These are phyloP conservation scores for Scomber scombrus DNA, from an alignment of 2,113 vertebrate species.

Conservation along the genomic window DNA sequence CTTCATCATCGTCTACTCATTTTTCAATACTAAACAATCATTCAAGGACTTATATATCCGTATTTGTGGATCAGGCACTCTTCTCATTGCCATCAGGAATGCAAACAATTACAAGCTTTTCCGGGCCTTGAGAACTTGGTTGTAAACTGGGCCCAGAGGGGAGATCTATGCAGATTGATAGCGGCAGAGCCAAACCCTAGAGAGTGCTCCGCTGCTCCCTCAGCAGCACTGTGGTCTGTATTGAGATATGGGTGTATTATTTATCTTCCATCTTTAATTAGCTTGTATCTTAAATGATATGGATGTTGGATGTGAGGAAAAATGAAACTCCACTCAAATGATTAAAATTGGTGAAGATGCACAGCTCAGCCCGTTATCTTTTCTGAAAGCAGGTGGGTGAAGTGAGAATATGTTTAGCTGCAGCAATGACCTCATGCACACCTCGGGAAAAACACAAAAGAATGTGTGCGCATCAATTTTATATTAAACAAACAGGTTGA, in stretches of 20 bases:
- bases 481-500: conserved; percentile 28
- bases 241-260: conserved; percentile 18
- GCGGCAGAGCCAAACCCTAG: conserved; percentile 26
- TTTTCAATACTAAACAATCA: too few relatives aligned
- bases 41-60: not conserved
- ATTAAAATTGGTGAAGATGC: conserved; percentile 29
- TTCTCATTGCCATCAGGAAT: conserved; percentile 32
- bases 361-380: conserved; percentile 33
- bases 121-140: conserved; percentile 20
- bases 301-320: conserved; percentile 43
- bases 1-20: not conserved
- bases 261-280: conserved; percentile 72
- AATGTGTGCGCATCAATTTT: not conserved
- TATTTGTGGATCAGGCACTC: conserved; percentile 13
- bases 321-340: conserved; percentile 24
- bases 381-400: not conserved
- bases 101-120: conserved; percentile 63
- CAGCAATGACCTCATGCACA: conserved; percentile 12
- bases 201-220: conserved; percentile 32
- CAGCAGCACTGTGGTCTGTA: conserved; percentile 36
- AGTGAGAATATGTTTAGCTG: conserved; percentile 1
- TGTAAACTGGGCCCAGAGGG: conserved; percentile 58
- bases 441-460: conserved; percentile 10
- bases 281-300: conserved; percentile 41
- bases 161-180: conserved; percentile 60